A percentile compares a stretch with the other conserved stretches of the same genome.
Conservation (phyloP, 37 sponge, comb jelly and placozoan species). For the Bolinopsis microptera region DNA sequence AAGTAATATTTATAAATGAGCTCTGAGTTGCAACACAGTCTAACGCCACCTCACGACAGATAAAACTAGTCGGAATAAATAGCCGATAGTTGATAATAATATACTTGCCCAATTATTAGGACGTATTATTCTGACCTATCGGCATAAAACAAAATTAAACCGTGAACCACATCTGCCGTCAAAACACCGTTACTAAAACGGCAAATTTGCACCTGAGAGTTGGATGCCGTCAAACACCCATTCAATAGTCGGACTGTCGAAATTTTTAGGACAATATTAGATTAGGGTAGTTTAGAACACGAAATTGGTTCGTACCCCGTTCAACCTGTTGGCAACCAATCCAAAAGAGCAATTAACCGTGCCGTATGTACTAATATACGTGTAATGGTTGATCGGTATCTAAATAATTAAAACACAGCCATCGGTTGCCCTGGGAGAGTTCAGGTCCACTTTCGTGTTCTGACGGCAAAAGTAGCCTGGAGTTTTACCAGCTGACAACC, state of each 20-base stretch:
- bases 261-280: neutral
- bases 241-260: neutral
- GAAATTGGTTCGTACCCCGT: neutral
- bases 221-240: neutral
- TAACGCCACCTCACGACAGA: too few species aligned
- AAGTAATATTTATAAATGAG: too few species aligned
- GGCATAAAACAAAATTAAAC: neutral
- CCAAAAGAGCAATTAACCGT: neutral
- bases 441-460: neutral
- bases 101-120: too few species aligned
- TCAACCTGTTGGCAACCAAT: neutral
- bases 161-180: neutral
- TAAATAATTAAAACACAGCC: neutral
- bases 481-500: neutral
- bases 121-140: too few species aligned
- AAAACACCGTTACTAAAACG: too few species aligned
- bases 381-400: neutral
- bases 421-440: neutral
- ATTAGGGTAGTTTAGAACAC: neutral
- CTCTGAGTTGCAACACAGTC: too few species aligned
- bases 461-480: neutral
- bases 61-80: too few species aligned
- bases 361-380: neutral
- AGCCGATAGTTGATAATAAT: too few species aligned
- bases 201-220: neutral